Base-by-base conservation (phyloP, 2,797 vertebrate genomes). In the Neomorphus geoffroyi region DNA sequence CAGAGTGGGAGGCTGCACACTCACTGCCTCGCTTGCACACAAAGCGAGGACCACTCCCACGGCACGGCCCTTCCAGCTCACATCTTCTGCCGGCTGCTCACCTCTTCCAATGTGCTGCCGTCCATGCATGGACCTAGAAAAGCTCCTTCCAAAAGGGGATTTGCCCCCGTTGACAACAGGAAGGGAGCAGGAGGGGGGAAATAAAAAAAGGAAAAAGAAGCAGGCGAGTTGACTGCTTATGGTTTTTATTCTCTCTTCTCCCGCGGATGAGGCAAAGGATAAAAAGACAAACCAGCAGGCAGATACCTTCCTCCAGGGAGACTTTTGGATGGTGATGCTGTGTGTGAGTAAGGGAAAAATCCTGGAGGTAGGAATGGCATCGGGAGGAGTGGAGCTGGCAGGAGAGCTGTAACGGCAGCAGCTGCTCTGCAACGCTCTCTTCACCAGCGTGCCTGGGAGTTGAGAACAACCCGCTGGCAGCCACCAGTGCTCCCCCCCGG, bases 291-390 rank as follows among this genome's bases (percentile, higher is more conserved):
- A 98, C 98, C 96, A 95, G 94, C 97, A 83, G 74, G 94, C 95
- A 95, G 92, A 96, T 97, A 98, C 98, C 98, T 98, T 98, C 98
- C 98, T 97, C 95, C 91, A 93, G 97, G 97, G 97, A 95, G 92
- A 96, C 86, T 91, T 90, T 94, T 92, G 90, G 91, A 95, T 88
- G 89, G 93, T 94, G 81, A 95, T 81, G 94, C 92, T 91, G 81
- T 30, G 91, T 91, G 81, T 30, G 91, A 94, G 75, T 66, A 60
- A 87, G 81, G 95, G 80, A 91, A 93, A 96, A 97, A 88, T 94
- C 94, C 94, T 93, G 86, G 96, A 91, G 67, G 77, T 89, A 66
- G 96, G 92, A 94, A 93, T 64, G 90, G 61, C 60, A 89, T 24
- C 7, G 46, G 71, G 88, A 94, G 89, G 94, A 88, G 92, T 74